These are phyloP conservation scores for Pristionchus exspectatus DNA, from an alignment of 2,888 invertebrate genomes.

Conservation along the genomic window DNA sequence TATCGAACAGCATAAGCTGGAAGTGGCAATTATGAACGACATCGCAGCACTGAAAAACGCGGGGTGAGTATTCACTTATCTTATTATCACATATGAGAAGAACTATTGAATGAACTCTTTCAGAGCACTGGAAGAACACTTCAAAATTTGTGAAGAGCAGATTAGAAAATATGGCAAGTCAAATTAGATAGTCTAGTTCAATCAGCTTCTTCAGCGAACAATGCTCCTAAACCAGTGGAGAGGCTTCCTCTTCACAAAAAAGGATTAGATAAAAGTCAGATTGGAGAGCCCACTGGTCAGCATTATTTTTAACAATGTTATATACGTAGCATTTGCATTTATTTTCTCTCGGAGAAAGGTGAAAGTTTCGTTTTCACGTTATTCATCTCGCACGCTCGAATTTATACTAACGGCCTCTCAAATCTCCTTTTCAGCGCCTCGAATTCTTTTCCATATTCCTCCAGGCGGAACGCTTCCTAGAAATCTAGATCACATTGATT, in stretches of 20 bases:
- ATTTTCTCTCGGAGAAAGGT: too few species aligned
- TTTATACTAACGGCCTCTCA: too few species aligned
- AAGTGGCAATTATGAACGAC: background rate
- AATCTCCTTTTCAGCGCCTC: slow-evolving; percentile 6
- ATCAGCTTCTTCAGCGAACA: background rate
- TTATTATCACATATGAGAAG: background rate
- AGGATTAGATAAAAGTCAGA: slow-evolving; percentile 8
- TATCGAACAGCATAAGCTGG: slow-evolving; percentile 12
- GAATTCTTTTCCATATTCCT: slow-evolving; percentile 24
- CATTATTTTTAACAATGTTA: too few species aligned
- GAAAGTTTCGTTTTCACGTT: too few species aligned
- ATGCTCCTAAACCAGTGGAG: slow-evolving; percentile 18
- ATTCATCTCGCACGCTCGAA: too few species aligned
- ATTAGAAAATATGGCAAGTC: background rate
- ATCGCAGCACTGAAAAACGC: background rate
- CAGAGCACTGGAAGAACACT: slow-evolving; percentile 37
- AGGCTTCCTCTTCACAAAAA: background rate
- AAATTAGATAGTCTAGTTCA: background rate
- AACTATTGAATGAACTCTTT: background rate
- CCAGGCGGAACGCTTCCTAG: slow-evolving; percentile 29
- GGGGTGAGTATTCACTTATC: background rate
- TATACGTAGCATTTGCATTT: too few species aligned
- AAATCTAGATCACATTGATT: slow-evolving; percentile 15
- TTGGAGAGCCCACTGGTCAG: slow-evolving; percentile 43
- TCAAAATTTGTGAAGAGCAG: background rate